A percentile compares a stretch with the other conserved stretches of the same genome.
These are phyloP conservation scores for Aspiorhynchus laticeps DNA, from an alignment of 2,113 vertebrate species.

Conservation along the genomic window DNA sequence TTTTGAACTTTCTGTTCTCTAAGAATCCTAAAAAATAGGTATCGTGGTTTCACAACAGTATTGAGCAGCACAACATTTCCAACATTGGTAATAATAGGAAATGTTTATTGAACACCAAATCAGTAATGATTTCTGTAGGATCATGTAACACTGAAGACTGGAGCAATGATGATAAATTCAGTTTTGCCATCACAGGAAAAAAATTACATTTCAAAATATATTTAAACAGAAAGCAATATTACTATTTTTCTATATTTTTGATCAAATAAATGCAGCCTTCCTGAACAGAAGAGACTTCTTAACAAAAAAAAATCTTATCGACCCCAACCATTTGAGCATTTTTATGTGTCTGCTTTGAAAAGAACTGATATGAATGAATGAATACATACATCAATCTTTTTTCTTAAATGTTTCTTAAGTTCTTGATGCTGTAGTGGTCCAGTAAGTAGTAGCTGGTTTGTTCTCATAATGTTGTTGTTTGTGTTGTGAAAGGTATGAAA, in stretches of 20 bases:
- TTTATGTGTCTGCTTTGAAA: neutral
- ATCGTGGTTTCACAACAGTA: neutral
- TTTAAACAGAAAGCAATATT: neutral
- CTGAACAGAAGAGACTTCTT: neutral
- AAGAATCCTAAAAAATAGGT: neutral
- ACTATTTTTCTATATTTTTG: neutral
- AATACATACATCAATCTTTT: neutral
- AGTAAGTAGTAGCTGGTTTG: neutral
- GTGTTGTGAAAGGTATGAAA: slow-evolving; percentile 40
- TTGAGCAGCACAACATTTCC: neutral
- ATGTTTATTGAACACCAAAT: neutral
- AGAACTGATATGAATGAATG: neutral
- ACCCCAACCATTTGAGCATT: neutral
- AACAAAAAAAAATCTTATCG: neutral
- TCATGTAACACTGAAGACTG: neutral
- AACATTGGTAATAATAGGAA: neutral
- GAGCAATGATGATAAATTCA: neutral
- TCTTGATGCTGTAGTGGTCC: neutral
- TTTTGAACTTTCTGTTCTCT: neutral
- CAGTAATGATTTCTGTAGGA: neutral
- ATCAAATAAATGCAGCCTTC: neutral
- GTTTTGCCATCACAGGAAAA: neutral
- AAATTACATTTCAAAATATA: neutral
- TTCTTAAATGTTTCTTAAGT: neutral
- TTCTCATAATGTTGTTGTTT: neutral